A percentile compares a stretch with the other conserved stretches of the same genome.
phyloP scores from a whole-genome alignment of 1,140 invertebrate genomes.

The Palaemon carinicauda region DNA sequence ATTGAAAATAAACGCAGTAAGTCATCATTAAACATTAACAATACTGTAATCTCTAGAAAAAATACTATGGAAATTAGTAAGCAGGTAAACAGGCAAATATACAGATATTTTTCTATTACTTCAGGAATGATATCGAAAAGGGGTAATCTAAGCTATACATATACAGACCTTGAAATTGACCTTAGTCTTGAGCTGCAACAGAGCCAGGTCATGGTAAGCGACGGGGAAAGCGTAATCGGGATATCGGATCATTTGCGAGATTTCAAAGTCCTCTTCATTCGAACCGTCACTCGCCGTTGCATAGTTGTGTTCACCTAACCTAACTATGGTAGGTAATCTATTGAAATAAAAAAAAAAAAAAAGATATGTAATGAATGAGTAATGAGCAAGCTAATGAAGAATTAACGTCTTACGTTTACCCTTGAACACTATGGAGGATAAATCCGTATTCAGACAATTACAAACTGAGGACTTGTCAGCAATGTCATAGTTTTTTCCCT shows the following conservation, averaged over 20 bases:
- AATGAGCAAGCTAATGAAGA: too few species aligned
- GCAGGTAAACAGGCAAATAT: background rate
- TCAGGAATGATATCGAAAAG: background rate
- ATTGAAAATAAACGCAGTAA: background rate
- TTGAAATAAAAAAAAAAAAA: too few species aligned
- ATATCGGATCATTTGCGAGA: background rate
- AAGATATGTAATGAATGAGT: too few species aligned
- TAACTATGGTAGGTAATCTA: background rate
- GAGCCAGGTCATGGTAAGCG: constrained; percentile 8
- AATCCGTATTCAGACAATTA: too few species aligned
- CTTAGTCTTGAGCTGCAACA: background rate
- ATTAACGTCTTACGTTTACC: background rate
- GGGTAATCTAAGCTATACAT: background rate
- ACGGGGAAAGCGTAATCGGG: background rate
- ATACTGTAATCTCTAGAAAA: too few species aligned
- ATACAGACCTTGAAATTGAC: background rate
- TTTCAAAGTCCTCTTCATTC: background rate
- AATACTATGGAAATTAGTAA: too few species aligned
- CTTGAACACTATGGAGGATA: too few species aligned
- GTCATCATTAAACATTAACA: background rate
- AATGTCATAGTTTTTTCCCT: too few species aligned
- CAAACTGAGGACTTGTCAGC: too few species aligned
- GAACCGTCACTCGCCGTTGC: background rate
- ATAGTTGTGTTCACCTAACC: constrained; percentile 16
- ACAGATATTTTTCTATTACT: background rate